A percentile compares a stretch with the other conserved stretches of the same genome.
phyloP scores from a whole-genome alignment of 2,888 invertebrate species.

The Acanthoscelides obtectus region DNA sequence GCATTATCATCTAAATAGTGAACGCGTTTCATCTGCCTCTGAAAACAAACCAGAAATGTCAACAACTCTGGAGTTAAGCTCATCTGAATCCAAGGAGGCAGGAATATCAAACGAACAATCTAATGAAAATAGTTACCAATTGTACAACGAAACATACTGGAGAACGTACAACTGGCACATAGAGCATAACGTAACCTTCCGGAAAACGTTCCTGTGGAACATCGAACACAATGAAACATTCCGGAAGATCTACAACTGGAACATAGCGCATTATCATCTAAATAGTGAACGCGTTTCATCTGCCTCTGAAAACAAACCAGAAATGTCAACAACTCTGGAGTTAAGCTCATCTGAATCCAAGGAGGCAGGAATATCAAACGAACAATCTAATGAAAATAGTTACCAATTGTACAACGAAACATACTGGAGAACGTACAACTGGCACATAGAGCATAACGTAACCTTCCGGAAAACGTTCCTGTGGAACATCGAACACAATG shows the following conservation, averaged over 20 bases:
- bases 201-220: not conserved
- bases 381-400: not conserved
- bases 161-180: conserved; percentile 5
- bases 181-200: conserved; percentile 1
- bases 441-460: conserved; percentile 2
- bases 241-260: not conserved
- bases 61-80: not conserved
- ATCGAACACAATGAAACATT: not conserved
- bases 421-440: conserved; percentile 6
- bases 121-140: not conserved
- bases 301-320: not conserved
- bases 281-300: not conserved
- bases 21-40: not conserved
- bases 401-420: not conserved
- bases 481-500: not conserved
- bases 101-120: not conserved
- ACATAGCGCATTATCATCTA: not conserved
- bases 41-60: not conserved
- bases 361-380: not conserved
- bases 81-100: not conserved
- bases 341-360: not conserved
- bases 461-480: not conserved
- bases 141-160: not conserved
- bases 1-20: not conserved
- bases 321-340: not conserved